phyloP scores from a whole-genome alignment of 2,888 invertebrate genomes.

The Agrenia bidenticulata region DNA sequence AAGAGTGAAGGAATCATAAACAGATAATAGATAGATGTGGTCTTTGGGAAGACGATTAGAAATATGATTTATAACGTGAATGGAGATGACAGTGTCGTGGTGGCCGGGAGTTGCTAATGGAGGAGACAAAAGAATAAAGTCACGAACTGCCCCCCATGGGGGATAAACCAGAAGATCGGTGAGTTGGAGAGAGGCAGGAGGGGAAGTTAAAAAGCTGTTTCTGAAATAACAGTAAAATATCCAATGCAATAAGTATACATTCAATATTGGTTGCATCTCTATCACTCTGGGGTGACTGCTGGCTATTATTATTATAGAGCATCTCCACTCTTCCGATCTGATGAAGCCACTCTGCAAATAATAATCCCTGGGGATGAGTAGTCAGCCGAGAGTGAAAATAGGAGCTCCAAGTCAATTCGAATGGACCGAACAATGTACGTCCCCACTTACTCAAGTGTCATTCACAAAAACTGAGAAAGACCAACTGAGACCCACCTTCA shows the following conservation, averaged over 20 bases:
- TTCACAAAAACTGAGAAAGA: constrained; percentile 14
- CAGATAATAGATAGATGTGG: constrained; percentile 19
- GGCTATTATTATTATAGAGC: too few species aligned
- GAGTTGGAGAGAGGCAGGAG: constrained; percentile 19
- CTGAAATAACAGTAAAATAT: constrained; percentile 1
- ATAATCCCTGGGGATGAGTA: constrained; percentile 52
- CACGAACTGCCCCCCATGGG: constrained; percentile 49
- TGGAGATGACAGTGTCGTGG: constrained; percentile 28
- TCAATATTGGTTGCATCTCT: not conserved
- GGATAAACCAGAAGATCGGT: constrained; percentile 31
- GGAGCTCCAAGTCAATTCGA: constrained; percentile 6
- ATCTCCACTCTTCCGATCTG: constrained; percentile 6
- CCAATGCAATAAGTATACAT: not conserved
- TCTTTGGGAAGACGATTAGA: constrained; percentile 20
- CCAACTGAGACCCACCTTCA: constrained; percentile 44
- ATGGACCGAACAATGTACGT: not conserved
- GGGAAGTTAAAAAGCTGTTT: constrained; percentile 21
- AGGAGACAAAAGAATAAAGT: constrained; percentile 43
- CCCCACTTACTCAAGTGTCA: constrained; percentile 6
- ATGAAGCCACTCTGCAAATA: constrained; percentile 43
- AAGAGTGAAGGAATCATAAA: too few species aligned
- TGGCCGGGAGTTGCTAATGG: constrained; percentile 24
- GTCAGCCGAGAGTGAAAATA: constrained; percentile 38
- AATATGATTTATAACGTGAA: constrained; percentile 23
- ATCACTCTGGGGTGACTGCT: not conserved